These are phyloP conservation scores for Drosophila aff. DNA, from an alignment of 1,140 invertebrate genomes.

Conservation along the genomic window DNA sequence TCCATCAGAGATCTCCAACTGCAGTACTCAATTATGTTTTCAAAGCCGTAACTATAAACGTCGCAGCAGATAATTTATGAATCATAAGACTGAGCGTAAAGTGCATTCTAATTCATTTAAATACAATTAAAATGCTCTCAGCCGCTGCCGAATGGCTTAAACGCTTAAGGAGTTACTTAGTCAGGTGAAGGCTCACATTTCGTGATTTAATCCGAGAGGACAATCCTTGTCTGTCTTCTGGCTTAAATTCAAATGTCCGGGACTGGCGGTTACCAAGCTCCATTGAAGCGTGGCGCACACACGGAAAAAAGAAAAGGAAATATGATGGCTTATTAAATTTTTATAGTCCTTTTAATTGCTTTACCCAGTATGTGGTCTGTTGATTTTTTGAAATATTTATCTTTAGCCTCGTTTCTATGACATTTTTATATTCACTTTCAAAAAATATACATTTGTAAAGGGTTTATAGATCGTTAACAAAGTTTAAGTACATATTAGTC, in stretches of 20 bases:
- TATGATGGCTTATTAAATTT: not conserved
- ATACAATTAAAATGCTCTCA: conserved; percentile 65
- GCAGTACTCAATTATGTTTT: conserved; percentile 42
- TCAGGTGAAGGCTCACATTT: conserved; percentile 55
- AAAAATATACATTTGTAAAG: not conserved
- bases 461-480: not conserved
- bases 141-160: conserved; percentile 7
- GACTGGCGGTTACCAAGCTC: conserved; percentile 17
- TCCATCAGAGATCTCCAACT: conserved; percentile 33
- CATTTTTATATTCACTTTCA: conserved; percentile 1
- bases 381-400: not conserved
- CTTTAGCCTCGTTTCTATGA: too few relatives aligned
- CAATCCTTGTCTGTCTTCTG: conserved; percentile 39
- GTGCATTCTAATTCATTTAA: conserved; percentile 77
- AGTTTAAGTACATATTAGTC: too few relatives aligned
- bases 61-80: conserved; percentile 34
- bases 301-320: conserved; percentile 1
- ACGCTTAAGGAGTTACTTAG: conserved; percentile 40
- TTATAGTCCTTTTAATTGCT: not conserved
- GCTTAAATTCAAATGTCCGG: conserved; percentile 38
- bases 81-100: conserved; percentile 31
- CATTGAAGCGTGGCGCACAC: conserved; percentile 47
- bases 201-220: conserved; percentile 55
- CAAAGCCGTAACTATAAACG: conserved; percentile 24
- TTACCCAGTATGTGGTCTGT: too few relatives aligned